Conservation (phyloP, 2,888 invertebrate genomes). For the Erebia aethiops region DNA sequence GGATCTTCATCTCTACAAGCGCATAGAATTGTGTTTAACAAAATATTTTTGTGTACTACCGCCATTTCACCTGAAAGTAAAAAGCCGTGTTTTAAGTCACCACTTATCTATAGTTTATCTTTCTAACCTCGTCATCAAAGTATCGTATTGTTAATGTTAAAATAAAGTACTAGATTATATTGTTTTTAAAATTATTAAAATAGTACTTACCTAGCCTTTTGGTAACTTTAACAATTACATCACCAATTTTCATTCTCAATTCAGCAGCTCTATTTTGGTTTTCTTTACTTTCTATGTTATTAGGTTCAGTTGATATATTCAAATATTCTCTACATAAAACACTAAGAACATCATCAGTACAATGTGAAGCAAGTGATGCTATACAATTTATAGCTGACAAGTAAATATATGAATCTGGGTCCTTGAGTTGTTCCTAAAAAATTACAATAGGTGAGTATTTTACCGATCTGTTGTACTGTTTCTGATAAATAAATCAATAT, state of each 20-base stretch:
- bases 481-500: neutral
- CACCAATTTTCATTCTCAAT: slow-evolving; percentile 90
- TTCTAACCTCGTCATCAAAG: too few species aligned
- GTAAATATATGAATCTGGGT: slow-evolving; percentile 92
- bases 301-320: slow-evolving; percentile 51
- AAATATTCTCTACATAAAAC: slow-evolving; percentile 87
- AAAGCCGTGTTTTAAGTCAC: too few species aligned
- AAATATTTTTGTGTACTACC: slow-evolving; percentile 85
- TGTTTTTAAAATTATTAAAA: neutral
- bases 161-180: neutral
- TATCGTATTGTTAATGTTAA: neutral
- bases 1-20: slow-evolving; percentile 88
- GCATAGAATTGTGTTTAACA: slow-evolving; percentile 88
- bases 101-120: neutral
- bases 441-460: neutral
- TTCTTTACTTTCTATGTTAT: slow-evolving; percentile 53
- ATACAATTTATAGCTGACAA: slow-evolving; percentile 90
- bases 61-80: slow-evolving; percentile 86
- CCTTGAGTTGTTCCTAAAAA: slow-evolving; percentile 87
- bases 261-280: slow-evolving; percentile 76
- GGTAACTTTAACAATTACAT: slow-evolving; percentile 89
- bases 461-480: neutral
- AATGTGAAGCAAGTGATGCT: slow-evolving; percentile 85
- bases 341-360: slow-evolving; percentile 87
- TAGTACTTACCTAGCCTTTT: slow-evolving; percentile 85